Percentiles rank a stretch among this genome's conserved stretches.
Conservation (phyloP, 1,140 invertebrate species). For the Sminthurides bifidus region DNA sequence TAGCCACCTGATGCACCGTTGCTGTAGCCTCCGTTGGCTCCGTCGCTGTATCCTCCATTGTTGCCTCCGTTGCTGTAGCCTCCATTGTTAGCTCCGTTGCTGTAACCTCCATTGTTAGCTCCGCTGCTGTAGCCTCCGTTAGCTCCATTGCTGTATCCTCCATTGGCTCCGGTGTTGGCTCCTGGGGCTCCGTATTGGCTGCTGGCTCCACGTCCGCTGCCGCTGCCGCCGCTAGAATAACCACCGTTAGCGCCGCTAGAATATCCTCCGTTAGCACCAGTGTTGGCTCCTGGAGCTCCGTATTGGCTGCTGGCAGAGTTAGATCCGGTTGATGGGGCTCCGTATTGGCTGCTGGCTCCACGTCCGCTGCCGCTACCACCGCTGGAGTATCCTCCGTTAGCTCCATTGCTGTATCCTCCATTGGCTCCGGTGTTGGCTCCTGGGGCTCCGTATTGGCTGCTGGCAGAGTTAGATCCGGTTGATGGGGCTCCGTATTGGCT, state of each 20-base stretch:
- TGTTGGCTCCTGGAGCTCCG: slow-evolving; percentile 46
- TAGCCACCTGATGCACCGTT: not conserved
- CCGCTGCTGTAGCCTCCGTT: not conserved
- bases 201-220: slow-evolving; percentile 46
- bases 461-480: no score
- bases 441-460: no score
- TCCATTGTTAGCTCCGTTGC: not conserved
- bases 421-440: slow-evolving; percentile 43
- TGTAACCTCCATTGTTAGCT: not conserved
- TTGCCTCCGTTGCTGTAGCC: not conserved
- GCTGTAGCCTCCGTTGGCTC: not conserved
- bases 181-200: not conserved
- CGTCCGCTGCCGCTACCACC: slow-evolving; percentile 43
- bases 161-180: slow-evolving; percentile 1
- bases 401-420: slow-evolving; percentile 39
- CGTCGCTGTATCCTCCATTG: not conserved
- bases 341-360: slow-evolving; percentile 43
- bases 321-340: no score
- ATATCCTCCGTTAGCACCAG: slow-evolving; percentile 39
- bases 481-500: not conserved
- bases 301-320: no score
- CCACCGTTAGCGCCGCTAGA: slow-evolving; percentile 37
- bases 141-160: slow-evolving; percentile 12
- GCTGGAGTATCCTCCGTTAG: slow-evolving; percentile 38
- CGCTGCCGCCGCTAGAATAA: slow-evolving; percentile 19